These are phyloP conservation scores for Melanargia galathea DNA, from an alignment of 2,888 invertebrate species.

Conservation along the genomic window DNA sequence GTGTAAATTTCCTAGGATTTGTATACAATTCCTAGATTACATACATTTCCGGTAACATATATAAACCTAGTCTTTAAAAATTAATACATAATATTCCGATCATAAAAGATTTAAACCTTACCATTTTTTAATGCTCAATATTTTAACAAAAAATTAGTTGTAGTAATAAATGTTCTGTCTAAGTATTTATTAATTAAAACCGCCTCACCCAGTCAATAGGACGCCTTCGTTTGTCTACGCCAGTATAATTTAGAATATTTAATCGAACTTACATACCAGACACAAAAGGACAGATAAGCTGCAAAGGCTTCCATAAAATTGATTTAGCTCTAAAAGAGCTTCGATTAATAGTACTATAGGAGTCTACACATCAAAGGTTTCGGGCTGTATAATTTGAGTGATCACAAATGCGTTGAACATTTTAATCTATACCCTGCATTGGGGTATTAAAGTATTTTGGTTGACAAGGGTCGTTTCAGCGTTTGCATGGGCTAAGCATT, in stretches of 20 bases:
- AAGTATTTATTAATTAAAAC: too few species aligned
- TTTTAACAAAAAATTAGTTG: too few species aligned
- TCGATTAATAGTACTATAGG: not conserved
- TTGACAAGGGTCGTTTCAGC: slow-evolving; percentile 21
- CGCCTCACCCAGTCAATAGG: too few species aligned
- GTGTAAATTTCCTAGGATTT: too few species aligned
- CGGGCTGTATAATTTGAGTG: slow-evolving; percentile 9
- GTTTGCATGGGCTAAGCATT: slow-evolving; percentile 12
- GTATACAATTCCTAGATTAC: too few species aligned
- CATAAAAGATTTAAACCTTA: too few species aligned
- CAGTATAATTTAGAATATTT: too few species aligned
- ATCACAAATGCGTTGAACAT: slow-evolving; percentile 18
- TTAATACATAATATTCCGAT: too few species aligned
- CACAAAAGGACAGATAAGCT: slow-evolving; percentile 4
- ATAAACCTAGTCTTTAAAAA: too few species aligned
- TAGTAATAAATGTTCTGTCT: not conserved
- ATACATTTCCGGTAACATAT: too few species aligned
- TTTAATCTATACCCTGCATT: slow-evolving; percentile 17
- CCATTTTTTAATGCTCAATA: too few species aligned
- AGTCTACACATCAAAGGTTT: slow-evolving; percentile 10
- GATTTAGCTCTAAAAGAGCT: not conserved
- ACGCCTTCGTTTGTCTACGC: too few species aligned
- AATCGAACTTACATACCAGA: not conserved
- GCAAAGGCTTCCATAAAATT: not conserved
- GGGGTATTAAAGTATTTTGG: slow-evolving; percentile 13